Percentiles rank a stretch among this genome's conserved stretches.
These are phyloP conservation scores for Dryoscopus gambensis DNA, from an alignment of 2,113 vertebrate genomes.

Conservation along the genomic window DNA sequence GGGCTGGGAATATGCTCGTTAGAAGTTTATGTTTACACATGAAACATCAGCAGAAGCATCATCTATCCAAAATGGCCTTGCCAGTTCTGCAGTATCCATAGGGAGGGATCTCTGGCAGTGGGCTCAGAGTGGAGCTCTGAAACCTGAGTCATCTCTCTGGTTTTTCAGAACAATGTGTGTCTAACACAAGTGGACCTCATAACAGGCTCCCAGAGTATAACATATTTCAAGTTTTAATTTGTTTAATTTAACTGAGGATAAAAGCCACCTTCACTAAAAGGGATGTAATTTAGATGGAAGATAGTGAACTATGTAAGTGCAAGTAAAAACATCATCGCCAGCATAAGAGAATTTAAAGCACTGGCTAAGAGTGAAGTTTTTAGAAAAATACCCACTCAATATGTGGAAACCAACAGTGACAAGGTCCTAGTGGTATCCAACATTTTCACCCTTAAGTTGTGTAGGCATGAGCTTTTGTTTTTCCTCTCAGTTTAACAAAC, in stretches of 20 bases:
- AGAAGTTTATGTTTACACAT: background rate
- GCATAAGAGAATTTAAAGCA: background rate
- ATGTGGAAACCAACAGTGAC: background rate
- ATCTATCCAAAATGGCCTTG: background rate
- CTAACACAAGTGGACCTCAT: background rate
- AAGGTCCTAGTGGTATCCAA: background rate
- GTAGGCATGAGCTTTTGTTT: background rate
- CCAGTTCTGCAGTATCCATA: background rate
- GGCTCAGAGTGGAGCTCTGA: background rate
- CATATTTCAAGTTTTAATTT: background rate
- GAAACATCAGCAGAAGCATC: background rate
- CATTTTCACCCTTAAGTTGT: background rate
- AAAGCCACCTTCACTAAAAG: background rate
- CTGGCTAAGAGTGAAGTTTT: background rate
- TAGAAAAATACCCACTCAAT: too few relatives aligned
- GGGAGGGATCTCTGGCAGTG: background rate
- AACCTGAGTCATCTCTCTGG: background rate
- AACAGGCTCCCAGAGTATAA: background rate
- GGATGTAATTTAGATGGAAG: background rate
- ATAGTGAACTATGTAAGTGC: background rate
- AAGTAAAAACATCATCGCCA: background rate
- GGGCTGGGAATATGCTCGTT: accelerated
- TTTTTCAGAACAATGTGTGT: background rate
- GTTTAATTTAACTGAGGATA: background rate
- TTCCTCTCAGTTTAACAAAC: background rate